A percentile compares a stretch with the other conserved stretches of the same genome.
Conservation (phyloP, 2,797 vertebrate species). For the Leuciscus waleckii region DNA sequence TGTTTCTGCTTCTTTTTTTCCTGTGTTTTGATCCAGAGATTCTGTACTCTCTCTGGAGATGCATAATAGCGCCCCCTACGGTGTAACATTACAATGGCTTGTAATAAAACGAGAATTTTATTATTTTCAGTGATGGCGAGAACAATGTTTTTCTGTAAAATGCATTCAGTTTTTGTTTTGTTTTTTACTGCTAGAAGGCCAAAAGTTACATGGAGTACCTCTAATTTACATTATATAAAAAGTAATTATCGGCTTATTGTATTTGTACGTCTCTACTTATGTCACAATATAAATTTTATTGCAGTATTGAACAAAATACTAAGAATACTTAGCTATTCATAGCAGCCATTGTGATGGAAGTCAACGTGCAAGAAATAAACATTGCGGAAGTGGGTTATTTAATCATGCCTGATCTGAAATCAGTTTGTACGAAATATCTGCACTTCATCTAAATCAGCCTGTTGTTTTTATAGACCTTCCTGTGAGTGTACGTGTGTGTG, state of each 20-base stretch:
- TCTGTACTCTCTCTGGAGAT: no score
- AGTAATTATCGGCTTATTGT: not conserved
- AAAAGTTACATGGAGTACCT: not conserved
- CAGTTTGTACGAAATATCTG: not conserved
- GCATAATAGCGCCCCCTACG: not conserved
- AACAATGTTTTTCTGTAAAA: not conserved
- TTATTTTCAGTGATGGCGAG: not conserved
- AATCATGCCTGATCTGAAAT: constrained; percentile 5
- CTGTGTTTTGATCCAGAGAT: not conserved
- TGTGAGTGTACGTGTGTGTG: constrained; percentile 22
- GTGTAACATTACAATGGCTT: not conserved
- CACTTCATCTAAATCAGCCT: constrained; percentile 47
- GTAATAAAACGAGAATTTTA: not conserved
- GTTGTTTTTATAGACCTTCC: constrained; percentile 1
- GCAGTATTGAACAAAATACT: not conserved
- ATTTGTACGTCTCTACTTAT: not conserved
- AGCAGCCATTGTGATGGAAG: not conserved
- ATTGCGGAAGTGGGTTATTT: not conserved
- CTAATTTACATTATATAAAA: not conserved
- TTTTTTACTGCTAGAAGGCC: not conserved
- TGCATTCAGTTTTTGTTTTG: no score
- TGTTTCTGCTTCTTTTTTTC: no score
- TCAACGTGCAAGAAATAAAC: not conserved
- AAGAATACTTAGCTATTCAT: no score
- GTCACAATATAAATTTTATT: not conserved